phyloP scores from a whole-genome alignment of 2,113 vertebrate genomes.

The Pluvialis apricaria region DNA sequence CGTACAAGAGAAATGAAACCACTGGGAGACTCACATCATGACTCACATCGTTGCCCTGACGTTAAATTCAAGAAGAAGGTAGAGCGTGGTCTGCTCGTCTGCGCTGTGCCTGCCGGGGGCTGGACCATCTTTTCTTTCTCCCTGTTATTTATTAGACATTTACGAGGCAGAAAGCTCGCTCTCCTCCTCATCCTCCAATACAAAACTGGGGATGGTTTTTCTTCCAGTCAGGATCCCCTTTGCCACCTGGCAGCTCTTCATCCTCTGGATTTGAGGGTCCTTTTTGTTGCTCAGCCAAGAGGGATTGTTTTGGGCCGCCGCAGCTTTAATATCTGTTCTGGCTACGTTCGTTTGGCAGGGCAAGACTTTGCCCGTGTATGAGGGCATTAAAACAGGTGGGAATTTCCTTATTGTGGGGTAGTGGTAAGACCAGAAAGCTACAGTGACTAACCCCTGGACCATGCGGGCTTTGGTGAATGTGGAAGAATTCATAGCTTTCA shows the following conservation, averaged over 20 bases:
- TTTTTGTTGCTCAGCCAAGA: not conserved
- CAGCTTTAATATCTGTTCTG: not conserved
- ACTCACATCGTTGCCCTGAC: not conserved
- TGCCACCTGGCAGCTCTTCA: not conserved
- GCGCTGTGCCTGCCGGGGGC: not conserved
- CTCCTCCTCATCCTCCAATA: not conserved
- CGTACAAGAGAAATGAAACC: not conserved
- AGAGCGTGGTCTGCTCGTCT: not conserved
- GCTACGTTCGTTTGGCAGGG: not conserved
- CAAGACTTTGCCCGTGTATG: not conserved
- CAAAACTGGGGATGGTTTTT: not conserved
- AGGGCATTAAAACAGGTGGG: not conserved
- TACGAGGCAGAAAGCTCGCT: not conserved
- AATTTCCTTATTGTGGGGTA: not conserved
- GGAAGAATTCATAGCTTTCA: not conserved
- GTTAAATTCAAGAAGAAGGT: not conserved
- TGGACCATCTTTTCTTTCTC: not conserved
- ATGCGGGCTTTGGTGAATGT: not conserved
- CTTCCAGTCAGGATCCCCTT: not conserved
- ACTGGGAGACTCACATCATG: not conserved
- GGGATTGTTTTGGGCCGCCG: not conserved
- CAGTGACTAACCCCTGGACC: not conserved
- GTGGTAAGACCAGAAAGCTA: not conserved
- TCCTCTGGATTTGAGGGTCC: not conserved
- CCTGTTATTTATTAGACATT: not conserved